Percentiles rank a stretch among this genome's conserved stretches.
These are phyloP conservation scores for Heteractis magnifica DNA, from an alignment of 92 coral and sea anemone genomes.

Conservation along the genomic window DNA sequence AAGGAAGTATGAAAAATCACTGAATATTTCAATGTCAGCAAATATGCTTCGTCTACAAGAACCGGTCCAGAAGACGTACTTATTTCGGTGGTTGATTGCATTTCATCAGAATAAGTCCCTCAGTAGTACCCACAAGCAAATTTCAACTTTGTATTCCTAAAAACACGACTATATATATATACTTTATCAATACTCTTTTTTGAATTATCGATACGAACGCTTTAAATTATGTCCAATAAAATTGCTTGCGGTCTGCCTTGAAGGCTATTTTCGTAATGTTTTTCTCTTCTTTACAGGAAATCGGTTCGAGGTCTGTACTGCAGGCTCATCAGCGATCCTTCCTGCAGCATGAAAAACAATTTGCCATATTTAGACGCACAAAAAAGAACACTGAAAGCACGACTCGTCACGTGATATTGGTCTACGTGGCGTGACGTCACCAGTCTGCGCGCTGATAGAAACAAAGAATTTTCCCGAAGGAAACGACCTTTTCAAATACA, in stretches of 20 bases:
- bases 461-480: no score
- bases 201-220: background rate
- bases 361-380: no score
- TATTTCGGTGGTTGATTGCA: background rate
- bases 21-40: no score
- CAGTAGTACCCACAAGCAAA: background rate
- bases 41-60: no score
- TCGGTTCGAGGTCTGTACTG: constrained; percentile 84
- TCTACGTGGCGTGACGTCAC: no score
- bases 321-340: constrained; percentile 67
- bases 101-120: background rate
- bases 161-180: background rate
- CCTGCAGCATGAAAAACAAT: constrained; percentile 44
- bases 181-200: constrained; percentile 1
- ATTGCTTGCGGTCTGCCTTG: constrained; percentile 19
- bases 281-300: constrained; percentile 41
- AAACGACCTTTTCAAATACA: no score
- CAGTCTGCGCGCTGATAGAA: no score
- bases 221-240: constrained; percentile 14
- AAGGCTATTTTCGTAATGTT: constrained; percentile 9
- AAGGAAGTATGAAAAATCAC: no score
- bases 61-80: no score
- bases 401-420: no score
- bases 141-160: constrained; percentile 1
- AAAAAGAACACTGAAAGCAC: no score